A percentile compares a stretch with the other conserved stretches of the same genome.
phyloP scores from a whole-genome alignment of 2,113 vertebrate species.

The Nibea coibor region DNA sequence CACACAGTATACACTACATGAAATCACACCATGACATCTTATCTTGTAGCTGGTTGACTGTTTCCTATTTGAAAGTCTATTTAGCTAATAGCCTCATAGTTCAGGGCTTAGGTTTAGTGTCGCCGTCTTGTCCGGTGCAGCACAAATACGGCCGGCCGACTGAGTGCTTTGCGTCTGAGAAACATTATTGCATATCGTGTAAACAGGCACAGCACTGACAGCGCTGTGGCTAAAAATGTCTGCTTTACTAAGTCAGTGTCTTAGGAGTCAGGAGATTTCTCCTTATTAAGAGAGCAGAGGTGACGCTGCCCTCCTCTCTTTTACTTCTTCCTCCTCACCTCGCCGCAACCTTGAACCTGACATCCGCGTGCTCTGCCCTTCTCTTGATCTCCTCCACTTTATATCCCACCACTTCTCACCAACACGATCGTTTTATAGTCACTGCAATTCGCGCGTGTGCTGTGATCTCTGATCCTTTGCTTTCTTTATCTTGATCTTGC shows the following conservation, averaged over 20 bases:
- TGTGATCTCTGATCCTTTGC: not conserved
- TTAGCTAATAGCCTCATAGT: not conserved
- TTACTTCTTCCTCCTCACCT: conserved; percentile 1
- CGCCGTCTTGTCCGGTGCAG: not conserved
- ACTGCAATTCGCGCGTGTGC: not conserved
- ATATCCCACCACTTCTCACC: conserved; percentile 43
- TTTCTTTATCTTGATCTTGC: not conserved
- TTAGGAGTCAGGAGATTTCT: not conserved
- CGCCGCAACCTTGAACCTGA: conserved; percentile 65
- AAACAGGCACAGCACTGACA: not conserved
- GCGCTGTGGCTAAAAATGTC: not conserved
- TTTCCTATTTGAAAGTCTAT: no score
- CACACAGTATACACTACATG: not conserved
- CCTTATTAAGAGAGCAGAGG: not conserved
- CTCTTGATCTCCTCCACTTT: conserved; percentile 27
- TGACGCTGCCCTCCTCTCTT: not conserved
- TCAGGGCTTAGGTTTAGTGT: not conserved
- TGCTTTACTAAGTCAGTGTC: not conserved
- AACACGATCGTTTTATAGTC: conserved; percentile 31
- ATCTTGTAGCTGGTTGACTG: no score
- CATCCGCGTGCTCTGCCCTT: conserved; percentile 9
- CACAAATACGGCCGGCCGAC: no score
- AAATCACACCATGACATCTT: not conserved
- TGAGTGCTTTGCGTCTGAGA: not conserved
- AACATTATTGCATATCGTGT: not conserved